phyloP scores from a whole-genome alignment of 2,888 invertebrate species.

The Cheilosia impressa region DNA sequence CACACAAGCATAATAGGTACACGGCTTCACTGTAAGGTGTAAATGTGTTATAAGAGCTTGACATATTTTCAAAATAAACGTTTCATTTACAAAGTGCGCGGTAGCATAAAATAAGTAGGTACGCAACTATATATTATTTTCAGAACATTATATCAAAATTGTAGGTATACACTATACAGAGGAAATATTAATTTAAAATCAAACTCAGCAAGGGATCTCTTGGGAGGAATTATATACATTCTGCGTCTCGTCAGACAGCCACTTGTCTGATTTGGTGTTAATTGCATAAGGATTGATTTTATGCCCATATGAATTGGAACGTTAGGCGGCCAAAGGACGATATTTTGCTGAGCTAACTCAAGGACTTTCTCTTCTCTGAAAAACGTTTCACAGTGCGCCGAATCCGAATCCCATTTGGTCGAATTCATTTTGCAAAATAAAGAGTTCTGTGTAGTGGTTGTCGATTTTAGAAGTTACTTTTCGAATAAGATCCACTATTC shows the following conservation, averaged over 20 bases:
- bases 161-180: background rate
- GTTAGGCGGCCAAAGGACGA: constrained; percentile 48
- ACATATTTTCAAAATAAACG: background rate
- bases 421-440: constrained; percentile 27
- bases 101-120: too few relatives aligned
- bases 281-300: constrained; percentile 74
- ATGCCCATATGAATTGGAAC: constrained; percentile 69
- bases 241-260: constrained; percentile 72
- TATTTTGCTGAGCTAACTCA: constrained; percentile 35
- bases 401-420: constrained; percentile 28
- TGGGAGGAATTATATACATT: constrained; percentile 67
- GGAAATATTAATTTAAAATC: constrained; percentile 34
- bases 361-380: constrained; percentile 30
- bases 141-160: background rate
- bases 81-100: too few relatives aligned
- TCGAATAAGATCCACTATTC: background rate
- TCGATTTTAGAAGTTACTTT: background rate
- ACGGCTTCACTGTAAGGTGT: background rate
- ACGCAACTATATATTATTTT: background rate
- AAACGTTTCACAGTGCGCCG: constrained; percentile 30
- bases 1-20: constrained; percentile 15
- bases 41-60: constrained; percentile 9
- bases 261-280: constrained; percentile 75
- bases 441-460: background rate
- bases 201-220: constrained; percentile 45